Evolutionary conservation across 2,113 vertebrate species (phyloP), one percentile per base, ranked within the genome.

Genomic region (Dicentrarchus labrax): DNA sequence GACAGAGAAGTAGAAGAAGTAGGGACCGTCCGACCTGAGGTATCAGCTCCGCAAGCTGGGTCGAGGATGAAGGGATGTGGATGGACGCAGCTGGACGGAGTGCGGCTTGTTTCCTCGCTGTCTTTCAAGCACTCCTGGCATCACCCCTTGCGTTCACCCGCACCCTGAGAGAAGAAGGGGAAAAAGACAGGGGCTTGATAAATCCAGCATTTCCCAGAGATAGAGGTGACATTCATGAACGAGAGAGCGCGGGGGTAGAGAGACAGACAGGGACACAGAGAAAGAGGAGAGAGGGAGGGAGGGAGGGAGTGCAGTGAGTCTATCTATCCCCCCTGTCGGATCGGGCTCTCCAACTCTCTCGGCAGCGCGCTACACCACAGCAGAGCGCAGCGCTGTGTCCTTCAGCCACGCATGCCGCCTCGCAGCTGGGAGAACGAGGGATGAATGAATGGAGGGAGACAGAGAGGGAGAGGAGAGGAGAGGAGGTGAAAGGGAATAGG

Each of bases 201-300:
- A 92, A 92, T 93, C 91, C 92, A 86, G 83, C 86, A 68, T 88
- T 92, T 92, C 88, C 88, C 91, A 88, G 84, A 88, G 88, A 91
- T 57, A 93, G 92, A 93, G 95, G 95, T 95, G 95, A 95, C 95
- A 95, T 96, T 96, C 94, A 94, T 91, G 87, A 90, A 90, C 47
- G 83, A 86, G 76, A 75, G 83, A 90, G 84, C 68, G 66, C 16
- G 19, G 76, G 67, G 71, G 73, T 19, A 56, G 84, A 81, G 80
- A 83, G 87, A 83, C 72, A 79, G 78, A 82, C 71, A 43, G 87
- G 82, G 69, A 70, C 72, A 84, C 75, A 78, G 57, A 72, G 57
- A 78, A 36, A 39, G 68, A 85, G 17, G 67, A 45, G 79, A 69
- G 73, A 13, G 86, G 45, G 45, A 78, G 81, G 80, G 69, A 69